Conservation (phyloP, 1,140 invertebrate species). For the Drosophila melanogaster region Release_6_plus_ISO1_MT NT_033779.5:20870501-20871000, state of each 20-base stretch:
- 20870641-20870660: conserved; percentile 66
- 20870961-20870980: conserved; percentile 64
- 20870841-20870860: conserved; percentile 62
- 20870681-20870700: conserved; percentile 68
- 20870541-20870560: conserved; percentile 12
- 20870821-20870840: conserved; percentile 28
- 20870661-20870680: conserved; percentile 67
- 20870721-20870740: conserved; percentile 62
- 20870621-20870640: conserved; percentile 75
- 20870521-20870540: not conserved
- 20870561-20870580: conserved; percentile 59
- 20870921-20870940: conserved; percentile 54
- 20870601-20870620: conserved; percentile 71
- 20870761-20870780: conserved; percentile 43
- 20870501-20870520: not conserved
- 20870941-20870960: conserved; percentile 61
- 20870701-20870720: conserved; percentile 37
- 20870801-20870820: not conserved
- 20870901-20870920: conserved; percentile 62
- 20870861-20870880: conserved; percentile 67
- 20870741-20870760: conserved; percentile 64
- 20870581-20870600: conserved; percentile 67
- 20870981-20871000: not conserved
- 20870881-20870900: conserved; percentile 35
- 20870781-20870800: not conserved